These are phyloP conservation scores for Xestia c-nigrum DNA, from an alignment of 2,888 invertebrate species.

Conservation along the genomic window DNA sequence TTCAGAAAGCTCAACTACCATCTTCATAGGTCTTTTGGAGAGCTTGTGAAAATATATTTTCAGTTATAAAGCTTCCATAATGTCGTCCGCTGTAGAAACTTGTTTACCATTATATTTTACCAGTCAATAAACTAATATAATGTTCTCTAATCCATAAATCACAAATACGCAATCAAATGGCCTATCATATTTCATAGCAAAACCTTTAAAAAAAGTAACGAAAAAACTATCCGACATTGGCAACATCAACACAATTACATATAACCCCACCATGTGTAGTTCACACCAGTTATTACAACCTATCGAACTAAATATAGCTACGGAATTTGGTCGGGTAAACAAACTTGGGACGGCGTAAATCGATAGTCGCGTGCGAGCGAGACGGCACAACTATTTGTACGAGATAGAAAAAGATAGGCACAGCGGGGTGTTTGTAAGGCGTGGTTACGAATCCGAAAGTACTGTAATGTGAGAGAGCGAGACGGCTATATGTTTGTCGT, in stretches of 20 bases:
- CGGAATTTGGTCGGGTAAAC: conserved; percentile 85
- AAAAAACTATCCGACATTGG: conserved; percentile 46
- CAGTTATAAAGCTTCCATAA: not conserved
- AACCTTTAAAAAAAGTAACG: conserved; percentile 29
- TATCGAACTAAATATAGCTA: conserved; percentile 75
- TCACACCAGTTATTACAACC: conserved; percentile 78
- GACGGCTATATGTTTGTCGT: conserved; percentile 67
- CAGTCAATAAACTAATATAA: conserved; percentile 38
- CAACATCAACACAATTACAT: conserved; percentile 67
- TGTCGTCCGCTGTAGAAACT: not conserved
- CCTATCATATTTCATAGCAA: conserved; percentile 53
- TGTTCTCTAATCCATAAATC: conserved; percentile 33
- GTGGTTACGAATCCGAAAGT: conserved; percentile 77
- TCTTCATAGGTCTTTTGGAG: not conserved
- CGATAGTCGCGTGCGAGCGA: conserved; percentile 80
- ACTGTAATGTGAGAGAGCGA: conserved; percentile 69
- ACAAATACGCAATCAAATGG: conserved; percentile 54
- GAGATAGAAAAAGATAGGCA: conserved; percentile 76
- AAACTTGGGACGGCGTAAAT: conserved; percentile 78
- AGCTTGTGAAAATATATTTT: not conserved
- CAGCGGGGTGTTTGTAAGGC: conserved; percentile 80
- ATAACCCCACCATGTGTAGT: conserved; percentile 77
- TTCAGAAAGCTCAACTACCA: not conserved
- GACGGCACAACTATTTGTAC: conserved; percentile 67
- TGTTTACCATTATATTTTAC: conserved; percentile 3